Base-by-base conservation (phyloP, 2,888 invertebrate genomes). In the Willowsia nigromaculata region DNA sequence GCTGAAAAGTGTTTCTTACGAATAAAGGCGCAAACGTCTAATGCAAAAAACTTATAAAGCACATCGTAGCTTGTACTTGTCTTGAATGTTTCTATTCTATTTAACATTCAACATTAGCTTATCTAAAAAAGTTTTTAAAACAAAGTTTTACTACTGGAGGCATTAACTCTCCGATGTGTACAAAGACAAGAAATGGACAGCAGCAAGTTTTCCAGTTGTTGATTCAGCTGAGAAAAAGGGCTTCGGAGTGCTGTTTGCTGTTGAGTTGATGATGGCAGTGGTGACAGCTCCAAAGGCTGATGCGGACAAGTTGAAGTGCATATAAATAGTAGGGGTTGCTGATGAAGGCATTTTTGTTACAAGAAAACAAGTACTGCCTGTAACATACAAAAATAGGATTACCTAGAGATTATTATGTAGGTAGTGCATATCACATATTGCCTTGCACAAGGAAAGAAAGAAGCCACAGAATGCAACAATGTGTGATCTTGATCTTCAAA, bases 241-340 rank as follows among this genome's bases (percentile, higher is more conserved):
- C 25, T 53, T 18, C 15, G 30, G 9, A 15, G 2, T 18, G 27
- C 37, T 43, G 71, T 40, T 71, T 5, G 22, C 15, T 15, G 22
- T 25, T 59, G 25, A 22, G n/a, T 47, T 43, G 76, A 40, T 53
- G 85, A 71, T 85, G 76, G 13, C 22, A 37, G 68, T 86, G 85
- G 56, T 86, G 86, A 86, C 86, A 80, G 86, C 68, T 86, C 68
- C 80, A 40, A 86, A 86, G 86, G 68, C 78, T 59, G 25, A 56
- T 84, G 76, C 76, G 62, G 86, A 86, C 62, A 80, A 68, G 86
- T 86, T 80, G 86, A 80, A 86, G 86, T 30, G 76, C 43, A 43
- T 59, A 43, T 65, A 65, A 22, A 37, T 85, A 85, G 40, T 56
- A 40, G 37, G 56, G 80, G 40, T 59, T 53, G 76, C 74, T 74